Evolutionary conservation across 2,113 vertebrate genomes (phyloP).

Genomic region (Chamaetylas fuelleborni): DNA sequence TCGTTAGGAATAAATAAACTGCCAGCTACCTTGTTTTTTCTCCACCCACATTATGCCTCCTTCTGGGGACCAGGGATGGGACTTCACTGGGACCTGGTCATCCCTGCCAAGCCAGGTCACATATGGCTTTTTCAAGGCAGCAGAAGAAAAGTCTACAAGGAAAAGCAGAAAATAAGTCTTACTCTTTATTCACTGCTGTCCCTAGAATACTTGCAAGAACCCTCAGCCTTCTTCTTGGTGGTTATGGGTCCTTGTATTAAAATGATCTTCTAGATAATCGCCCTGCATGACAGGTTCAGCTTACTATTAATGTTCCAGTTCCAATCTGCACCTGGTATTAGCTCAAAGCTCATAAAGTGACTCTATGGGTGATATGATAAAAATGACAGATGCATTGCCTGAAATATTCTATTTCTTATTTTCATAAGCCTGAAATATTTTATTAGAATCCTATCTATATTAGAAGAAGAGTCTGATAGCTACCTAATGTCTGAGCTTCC

Average conservation of each 20-base stretch:
- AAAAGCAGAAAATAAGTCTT: neutral
- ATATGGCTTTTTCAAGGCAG: neutral
- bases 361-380: neutral
- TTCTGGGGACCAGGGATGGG: neutral
- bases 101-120: neutral
- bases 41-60: neutral
- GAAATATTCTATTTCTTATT: neutral
- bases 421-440: conserved; percentile 6
- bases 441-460: neutral
- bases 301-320: neutral
- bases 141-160: neutral
- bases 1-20: neutral
- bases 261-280: neutral
- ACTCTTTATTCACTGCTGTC: neutral
- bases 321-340: neutral
- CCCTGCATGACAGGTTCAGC: neutral
- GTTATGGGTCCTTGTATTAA: neutral
- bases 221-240: neutral
- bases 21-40: neutral
- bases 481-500: neutral
- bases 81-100: neutral
- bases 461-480: neutral
- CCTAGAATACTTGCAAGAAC: neutral
- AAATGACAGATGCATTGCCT: neutral
- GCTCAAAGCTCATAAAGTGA: neutral